A percentile compares a stretch with the other conserved stretches of the same genome.
phyloP scores from a whole-genome alignment of 64 coral and sea anemone genomes.

The Acropora yongei region DNA sequence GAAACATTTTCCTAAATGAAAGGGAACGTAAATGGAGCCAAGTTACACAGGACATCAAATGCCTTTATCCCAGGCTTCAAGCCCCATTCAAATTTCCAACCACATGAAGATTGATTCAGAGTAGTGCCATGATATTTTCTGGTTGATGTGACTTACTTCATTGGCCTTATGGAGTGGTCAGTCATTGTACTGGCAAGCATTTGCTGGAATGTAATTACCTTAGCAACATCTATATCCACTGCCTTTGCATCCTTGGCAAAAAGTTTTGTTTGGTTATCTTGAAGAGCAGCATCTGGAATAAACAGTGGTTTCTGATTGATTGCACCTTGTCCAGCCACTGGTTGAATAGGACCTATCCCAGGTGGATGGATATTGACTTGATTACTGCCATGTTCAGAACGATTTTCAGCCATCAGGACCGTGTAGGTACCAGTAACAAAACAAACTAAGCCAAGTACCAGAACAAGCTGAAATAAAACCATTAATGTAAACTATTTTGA shows the following conservation, averaged over 20 bases:
- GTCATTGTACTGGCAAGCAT: too few relatives aligned
- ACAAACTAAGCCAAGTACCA: constrained; percentile 71
- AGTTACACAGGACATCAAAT: too few relatives aligned
- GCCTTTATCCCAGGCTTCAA: too few relatives aligned
- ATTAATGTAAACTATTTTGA: neutral
- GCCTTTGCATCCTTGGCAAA: neutral
- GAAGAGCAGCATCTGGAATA: neutral
- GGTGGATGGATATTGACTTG: constrained; percentile 51
- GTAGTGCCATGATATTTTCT: too few relatives aligned
- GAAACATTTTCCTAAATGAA: neutral
- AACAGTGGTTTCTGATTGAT: constrained; percentile 5
- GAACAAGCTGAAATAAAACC: constrained; percentile 26
- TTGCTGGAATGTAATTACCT: neutral
- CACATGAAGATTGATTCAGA: too few relatives aligned
- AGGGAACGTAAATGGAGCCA: neutral
- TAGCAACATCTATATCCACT: constrained; percentile 26
- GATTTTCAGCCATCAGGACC: constrained; percentile 61
- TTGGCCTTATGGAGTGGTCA: neutral
- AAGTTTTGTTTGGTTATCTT: neutral
- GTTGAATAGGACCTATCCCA: constrained; percentile 53
- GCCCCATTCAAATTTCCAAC: too few relatives aligned
- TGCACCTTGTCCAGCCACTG: constrained; percentile 27
- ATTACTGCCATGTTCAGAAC: constrained; percentile 23
- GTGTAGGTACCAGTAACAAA: constrained; percentile 83
- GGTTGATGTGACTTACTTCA: too few relatives aligned